phyloP scores from a whole-genome alignment of 2,113 vertebrate species.

The Oxygymnocypris stewartii region DNA sequence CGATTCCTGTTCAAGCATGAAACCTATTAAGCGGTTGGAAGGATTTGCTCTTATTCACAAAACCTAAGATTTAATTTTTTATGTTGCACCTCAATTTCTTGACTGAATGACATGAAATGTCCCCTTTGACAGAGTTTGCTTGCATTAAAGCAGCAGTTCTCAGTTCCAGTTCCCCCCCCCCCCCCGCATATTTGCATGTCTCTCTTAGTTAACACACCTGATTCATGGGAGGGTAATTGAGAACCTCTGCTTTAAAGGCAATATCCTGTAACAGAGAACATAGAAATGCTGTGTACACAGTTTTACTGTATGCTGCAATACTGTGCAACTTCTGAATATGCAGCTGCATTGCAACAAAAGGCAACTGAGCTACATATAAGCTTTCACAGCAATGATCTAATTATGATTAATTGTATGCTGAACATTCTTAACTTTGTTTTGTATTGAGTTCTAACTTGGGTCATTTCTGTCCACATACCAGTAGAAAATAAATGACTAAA shows the following conservation, averaged over 20 bases:
- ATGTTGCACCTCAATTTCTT: slow-evolving; percentile 44
- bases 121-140: slow-evolving; percentile 17
- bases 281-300: background rate
- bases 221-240: too few species aligned
- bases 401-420: background rate
- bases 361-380: background rate
- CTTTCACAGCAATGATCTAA: background rate
- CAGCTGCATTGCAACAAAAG: background rate
- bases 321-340: background rate
- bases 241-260: background rate
- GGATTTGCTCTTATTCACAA: slow-evolving; percentile 45
- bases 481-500: background rate
- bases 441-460: background rate
- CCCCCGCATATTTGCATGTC: background rate
- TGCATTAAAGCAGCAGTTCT: background rate
- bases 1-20: slow-evolving; percentile 51
- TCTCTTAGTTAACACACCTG: too few species aligned
- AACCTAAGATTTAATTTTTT: slow-evolving; percentile 49
- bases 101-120: slow-evolving; percentile 16
- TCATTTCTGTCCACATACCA: background rate
- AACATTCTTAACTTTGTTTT: background rate
- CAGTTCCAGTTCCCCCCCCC: background rate
- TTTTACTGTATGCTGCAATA: slow-evolving; percentile 32
- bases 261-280: background rate
- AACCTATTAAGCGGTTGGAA: slow-evolving; percentile 49